Evolutionary conservation across 2,113 vertebrate genomes (phyloP).

Genomic region (Neolamprologus brichardi): DNA sequence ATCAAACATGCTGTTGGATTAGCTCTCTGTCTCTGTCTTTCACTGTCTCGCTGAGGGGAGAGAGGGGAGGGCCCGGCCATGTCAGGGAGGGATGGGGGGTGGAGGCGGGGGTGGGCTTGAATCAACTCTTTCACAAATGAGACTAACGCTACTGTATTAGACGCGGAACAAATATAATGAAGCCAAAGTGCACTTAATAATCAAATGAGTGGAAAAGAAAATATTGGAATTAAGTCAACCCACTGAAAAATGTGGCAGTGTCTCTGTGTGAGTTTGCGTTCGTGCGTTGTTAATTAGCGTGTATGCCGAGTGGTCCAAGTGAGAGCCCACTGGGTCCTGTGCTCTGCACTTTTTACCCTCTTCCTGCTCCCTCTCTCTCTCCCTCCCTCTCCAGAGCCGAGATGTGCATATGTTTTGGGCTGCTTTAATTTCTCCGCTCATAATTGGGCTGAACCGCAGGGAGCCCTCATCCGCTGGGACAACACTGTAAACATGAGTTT

Average conservation of each 20-base stretch:
- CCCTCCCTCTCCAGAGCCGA: constrained; percentile 34
- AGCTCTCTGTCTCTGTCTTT: constrained; percentile 53
- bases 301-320: constrained; percentile 52
- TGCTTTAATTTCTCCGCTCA: constrained; percentile 64
- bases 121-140: constrained; percentile 20
- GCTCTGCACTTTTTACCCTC: constrained; percentile 45
- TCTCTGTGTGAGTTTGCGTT: neutral
- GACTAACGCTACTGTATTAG: neutral
- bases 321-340: constrained; percentile 55
- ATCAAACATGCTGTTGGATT: constrained; percentile 75
- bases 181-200: constrained; percentile 22
- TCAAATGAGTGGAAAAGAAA: constrained; percentile 15
- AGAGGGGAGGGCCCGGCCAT: neutral
- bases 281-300: constrained; percentile 53
- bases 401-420: constrained; percentile 56
- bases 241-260: constrained; percentile 3
- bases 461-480: constrained; percentile 51
- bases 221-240: constrained; percentile 23
- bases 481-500: constrained; percentile 56
- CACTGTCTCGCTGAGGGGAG: constrained; percentile 14
- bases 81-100: neutral
- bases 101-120: neutral
- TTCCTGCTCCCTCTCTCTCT: neutral
- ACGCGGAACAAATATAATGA: constrained; percentile 22
- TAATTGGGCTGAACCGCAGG: constrained; percentile 64